Base-by-base conservation (phyloP, 2,113 vertebrate species). In the Thalassarche chlororhynchos region DNA sequence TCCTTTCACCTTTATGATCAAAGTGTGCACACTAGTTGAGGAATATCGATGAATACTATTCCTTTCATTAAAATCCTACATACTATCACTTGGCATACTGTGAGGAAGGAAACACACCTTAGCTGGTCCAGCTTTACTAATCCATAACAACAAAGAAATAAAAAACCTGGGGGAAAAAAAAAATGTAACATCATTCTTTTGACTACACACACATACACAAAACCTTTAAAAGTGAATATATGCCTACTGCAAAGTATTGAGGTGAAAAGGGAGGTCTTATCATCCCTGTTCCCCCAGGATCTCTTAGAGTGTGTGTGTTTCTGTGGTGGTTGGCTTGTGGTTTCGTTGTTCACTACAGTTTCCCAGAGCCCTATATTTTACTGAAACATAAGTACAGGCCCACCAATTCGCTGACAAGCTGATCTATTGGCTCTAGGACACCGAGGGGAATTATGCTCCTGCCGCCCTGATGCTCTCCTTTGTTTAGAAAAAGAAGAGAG, bases 401-500 rank as follows among this genome's bases (percentile, higher is more conserved):
- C 94, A 96, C 97, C 98, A 97, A 97, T 98, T 97, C 90, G 96
- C 97, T 96, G 95, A 97, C 97, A 96, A 90, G 96, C 97, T 95
- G 97, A 97, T 98, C 97, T 98, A 96, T 95, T 85, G 77, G 98
- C 98, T 98, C 96, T 94, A 91, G 97, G 98, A 97, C 98, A 95
- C 89, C 24, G 93, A 97, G 97, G 97, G 96, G 97, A 98, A 98
- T 98, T 98, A 98, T 97, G 97, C 96, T 98, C 95, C 97, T 97
- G 98, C 97, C 89, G 36, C 97, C 97, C 97, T 96, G 97, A 98
- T 93, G 98, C 91, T 98, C 97, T 97, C 98, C 98, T 98, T 99
- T 98, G 98, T 99, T 98, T 98, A 97, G 94, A 97, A 94, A 96
- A 97, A 97, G 97, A 87, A 96, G 97, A 97, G 97, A 97, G 97